A percentile compares a stretch with the other conserved stretches of the same genome.
These are phyloP conservation scores for Plectus sambesii DNA, from an alignment of 1,140 invertebrate species.

Conservation along the genomic window DNA sequence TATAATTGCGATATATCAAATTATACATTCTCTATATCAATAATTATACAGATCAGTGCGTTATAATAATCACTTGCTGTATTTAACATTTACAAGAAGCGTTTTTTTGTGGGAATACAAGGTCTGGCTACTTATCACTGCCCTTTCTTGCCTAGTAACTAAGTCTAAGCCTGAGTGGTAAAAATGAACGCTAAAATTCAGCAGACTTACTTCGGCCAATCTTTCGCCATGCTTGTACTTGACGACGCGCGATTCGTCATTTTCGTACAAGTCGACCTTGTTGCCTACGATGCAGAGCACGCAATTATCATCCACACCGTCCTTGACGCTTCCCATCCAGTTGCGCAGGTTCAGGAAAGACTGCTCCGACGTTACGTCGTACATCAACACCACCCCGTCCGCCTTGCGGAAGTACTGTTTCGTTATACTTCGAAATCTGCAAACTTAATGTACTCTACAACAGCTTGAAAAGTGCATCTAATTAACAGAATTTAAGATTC, in stretches of 20 bases:
- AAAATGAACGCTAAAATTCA: slow-evolving; percentile 1
- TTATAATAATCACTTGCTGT: slow-evolving; percentile 3
- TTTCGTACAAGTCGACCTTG: slow-evolving; percentile 49
- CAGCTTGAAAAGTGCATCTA: too few species aligned
- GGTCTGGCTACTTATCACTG: too few species aligned
- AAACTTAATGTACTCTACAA: slow-evolving; percentile 17
- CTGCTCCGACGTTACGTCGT: slow-evolving; percentile 38
- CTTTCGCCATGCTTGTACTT: slow-evolving; percentile 49
- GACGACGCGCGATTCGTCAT: slow-evolving; percentile 47
- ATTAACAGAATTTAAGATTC: too few species aligned
- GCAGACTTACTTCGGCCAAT: slow-evolving; percentile 50
- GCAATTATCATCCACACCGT: slow-evolving; percentile 49
- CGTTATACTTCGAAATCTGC: slow-evolving; percentile 58
- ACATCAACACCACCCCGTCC: slow-evolving; percentile 44
- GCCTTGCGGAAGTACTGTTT: slow-evolving; percentile 49
- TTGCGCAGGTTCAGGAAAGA: slow-evolving; percentile 44
- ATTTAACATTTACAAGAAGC: background rate
- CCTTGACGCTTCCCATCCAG: slow-evolving; percentile 50
- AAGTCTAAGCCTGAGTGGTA: too few species aligned
- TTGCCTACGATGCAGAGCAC: slow-evolving; percentile 49
- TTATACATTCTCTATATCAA: background rate
- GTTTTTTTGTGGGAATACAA: background rate
- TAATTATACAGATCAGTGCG: slow-evolving; percentile 1
- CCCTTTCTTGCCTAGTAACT: too few species aligned
- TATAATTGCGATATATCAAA: too few species aligned